A percentile compares a stretch with the other conserved stretches of the same genome.
Conservation (phyloP, 1,140 invertebrate genomes). For the Temnothorax nylanderi region DNA sequence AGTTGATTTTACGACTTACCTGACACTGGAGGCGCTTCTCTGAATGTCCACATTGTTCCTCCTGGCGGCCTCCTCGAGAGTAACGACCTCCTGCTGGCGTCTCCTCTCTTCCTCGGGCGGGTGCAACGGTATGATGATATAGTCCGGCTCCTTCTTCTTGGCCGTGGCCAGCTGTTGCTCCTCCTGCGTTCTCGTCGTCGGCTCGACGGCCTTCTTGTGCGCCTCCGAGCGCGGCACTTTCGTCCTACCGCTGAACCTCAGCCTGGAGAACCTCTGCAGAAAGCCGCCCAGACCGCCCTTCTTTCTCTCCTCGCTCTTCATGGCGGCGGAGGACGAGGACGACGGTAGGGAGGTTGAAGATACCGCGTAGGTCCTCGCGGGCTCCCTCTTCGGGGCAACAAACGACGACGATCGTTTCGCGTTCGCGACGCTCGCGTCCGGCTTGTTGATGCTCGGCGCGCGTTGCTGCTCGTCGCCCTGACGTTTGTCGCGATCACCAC, state of each 20-base stretch:
- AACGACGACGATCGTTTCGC: constrained; percentile 40
- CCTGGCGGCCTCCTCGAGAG: constrained; percentile 44
- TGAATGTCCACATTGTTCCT: constrained; percentile 71
- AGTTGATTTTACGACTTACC: constrained; percentile 70
- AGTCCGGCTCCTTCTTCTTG: constrained; percentile 81
- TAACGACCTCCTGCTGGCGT: constrained; percentile 57
- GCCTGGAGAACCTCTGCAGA: constrained; percentile 85
- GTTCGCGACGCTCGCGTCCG: constrained; percentile 74
- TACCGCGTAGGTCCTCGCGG: neutral
- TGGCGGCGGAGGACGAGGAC: constrained; percentile 18
- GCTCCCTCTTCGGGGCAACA: constrained; percentile 16
- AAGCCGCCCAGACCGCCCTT: constrained; percentile 85
- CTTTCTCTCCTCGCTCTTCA: constrained; percentile 77
- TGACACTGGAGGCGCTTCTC: constrained; percentile 77
- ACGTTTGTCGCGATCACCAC: constrained; percentile 70
- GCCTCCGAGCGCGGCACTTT: constrained; percentile 82
- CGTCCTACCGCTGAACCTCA: constrained; percentile 84
- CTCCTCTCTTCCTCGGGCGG: constrained; percentile 77
- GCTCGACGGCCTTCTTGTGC: constrained; percentile 72
- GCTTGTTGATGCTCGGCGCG: constrained; percentile 60
- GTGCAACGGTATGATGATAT: constrained; percentile 85
- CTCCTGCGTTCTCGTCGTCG: constrained; percentile 54
- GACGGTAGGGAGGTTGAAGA: constrained; percentile 44
- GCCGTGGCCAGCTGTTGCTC: constrained; percentile 49
- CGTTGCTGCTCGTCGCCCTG: constrained; percentile 63